These are phyloP conservation scores for Eretmochelys imbricata DNA, from an alignment of 2,113 vertebrate genomes.

Conservation along the genomic window DNA sequence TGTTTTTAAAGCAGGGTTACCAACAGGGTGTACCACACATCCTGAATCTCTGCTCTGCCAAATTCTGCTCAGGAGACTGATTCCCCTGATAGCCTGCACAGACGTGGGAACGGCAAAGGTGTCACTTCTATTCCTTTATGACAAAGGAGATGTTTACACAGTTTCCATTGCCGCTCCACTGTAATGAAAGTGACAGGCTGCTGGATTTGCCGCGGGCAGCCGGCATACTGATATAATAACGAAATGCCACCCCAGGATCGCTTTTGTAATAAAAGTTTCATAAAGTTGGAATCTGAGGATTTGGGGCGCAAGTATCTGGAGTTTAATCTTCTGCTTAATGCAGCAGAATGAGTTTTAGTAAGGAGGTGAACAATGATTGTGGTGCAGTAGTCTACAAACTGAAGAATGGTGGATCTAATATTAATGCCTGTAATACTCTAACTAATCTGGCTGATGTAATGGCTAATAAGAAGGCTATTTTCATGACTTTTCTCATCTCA, in stretches of 20 bases:
- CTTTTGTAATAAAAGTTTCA: background rate
- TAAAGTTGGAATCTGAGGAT: background rate
- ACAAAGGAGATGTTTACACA: background rate
- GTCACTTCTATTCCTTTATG: background rate
- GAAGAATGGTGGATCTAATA: background rate
- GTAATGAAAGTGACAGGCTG: background rate
- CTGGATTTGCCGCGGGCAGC: background rate
- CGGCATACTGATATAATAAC: background rate
- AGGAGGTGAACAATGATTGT: background rate
- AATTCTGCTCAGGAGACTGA: background rate
- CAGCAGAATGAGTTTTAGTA: background rate
- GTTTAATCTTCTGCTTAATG: background rate
- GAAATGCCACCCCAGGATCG: background rate
- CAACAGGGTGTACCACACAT: background rate
- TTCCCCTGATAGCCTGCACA: background rate
- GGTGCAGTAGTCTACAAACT: rapidly evolving
- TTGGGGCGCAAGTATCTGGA: background rate
- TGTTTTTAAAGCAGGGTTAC: background rate
- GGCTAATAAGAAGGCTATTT: background rate
- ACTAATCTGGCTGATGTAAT: background rate
- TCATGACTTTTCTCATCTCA: background rate
- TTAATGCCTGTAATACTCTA: background rate
- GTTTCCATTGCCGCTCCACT: background rate
- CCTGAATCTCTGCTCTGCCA: background rate
- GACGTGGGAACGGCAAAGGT: background rate